Conservation (phyloP, 2,113 vertebrate species). For the Candoia aspera region DNA sequence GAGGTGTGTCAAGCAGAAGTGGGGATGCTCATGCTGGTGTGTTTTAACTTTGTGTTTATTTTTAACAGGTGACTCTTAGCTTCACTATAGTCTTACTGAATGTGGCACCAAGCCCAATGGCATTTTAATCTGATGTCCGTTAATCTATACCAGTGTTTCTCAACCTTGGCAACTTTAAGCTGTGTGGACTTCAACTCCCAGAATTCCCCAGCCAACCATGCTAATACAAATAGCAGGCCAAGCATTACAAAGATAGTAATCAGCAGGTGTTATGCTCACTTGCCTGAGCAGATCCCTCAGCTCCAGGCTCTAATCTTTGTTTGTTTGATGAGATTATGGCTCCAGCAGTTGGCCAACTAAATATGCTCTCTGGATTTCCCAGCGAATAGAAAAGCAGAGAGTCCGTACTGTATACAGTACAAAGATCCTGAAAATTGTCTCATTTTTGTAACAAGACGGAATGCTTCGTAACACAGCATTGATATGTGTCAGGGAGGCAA, state of each 20-base stretch:
- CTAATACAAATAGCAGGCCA: no score
- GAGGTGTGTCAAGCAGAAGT: background rate
- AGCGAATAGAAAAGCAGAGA: background rate
- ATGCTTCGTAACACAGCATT: conserved; percentile 51
- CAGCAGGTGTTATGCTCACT: no score
- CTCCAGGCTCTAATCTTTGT: background rate
- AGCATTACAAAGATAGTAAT: background rate
- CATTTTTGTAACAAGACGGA: background rate
- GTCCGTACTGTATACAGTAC: background rate
- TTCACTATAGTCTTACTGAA: no score
- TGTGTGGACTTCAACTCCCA: no score
- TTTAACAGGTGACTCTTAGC: background rate
- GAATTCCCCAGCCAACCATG: no score
- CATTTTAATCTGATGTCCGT: no score
- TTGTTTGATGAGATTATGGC: background rate
- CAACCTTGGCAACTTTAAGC: no score
- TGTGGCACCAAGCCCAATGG: no score
- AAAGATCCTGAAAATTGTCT: background rate
- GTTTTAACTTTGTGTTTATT: background rate
- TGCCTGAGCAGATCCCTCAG: background rate
- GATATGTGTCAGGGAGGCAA: conserved; percentile 45
- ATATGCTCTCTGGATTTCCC: background rate
- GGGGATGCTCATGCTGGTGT: background rate
- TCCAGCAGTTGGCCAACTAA: background rate
- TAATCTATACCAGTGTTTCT: no score